A percentile compares a stretch with the other conserved stretches of the same genome.
Conservation (phyloP, 2,113 vertebrate genomes). For the Acrocephalus arundinaceus region DNA sequence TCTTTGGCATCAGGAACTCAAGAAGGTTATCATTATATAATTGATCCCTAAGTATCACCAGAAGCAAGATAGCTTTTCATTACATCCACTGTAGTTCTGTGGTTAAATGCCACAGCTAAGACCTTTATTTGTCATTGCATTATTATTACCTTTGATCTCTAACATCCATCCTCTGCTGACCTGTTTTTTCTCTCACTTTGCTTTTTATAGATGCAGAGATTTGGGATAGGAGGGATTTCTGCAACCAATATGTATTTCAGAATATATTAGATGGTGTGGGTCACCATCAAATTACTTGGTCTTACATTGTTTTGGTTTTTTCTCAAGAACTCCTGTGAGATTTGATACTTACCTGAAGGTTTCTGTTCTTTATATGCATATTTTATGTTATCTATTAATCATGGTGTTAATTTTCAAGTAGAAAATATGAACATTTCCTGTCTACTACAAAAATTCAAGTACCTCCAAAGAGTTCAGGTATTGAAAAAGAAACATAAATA, state of each 20-base stretch:
- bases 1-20: background rate
- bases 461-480: background rate
- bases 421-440: background rate
- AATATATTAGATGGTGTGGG: background rate
- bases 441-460: background rate
- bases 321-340: background rate
- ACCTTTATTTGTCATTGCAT: slow-evolving; percentile 2
- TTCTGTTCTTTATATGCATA: background rate
- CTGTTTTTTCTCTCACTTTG: background rate
- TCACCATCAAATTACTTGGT: background rate
- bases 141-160: background rate
- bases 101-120: background rate
- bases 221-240: background rate
- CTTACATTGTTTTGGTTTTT: background rate
- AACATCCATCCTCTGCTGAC: background rate
- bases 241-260: background rate
- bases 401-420: background rate
- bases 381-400: background rate
- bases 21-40: slow-evolving; percentile 1
- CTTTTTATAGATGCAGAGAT: background rate
- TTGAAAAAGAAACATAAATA: background rate
- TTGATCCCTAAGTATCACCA: slow-evolving; percentile 23
- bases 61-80: background rate
- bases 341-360: background rate
- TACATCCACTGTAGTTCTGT: background rate